A percentile compares a stretch with the other conserved stretches of the same genome.
Evolutionary conservation across 2,113 vertebrate species (phyloP).

Genomic region (Dolichotis patagonum): DNA sequence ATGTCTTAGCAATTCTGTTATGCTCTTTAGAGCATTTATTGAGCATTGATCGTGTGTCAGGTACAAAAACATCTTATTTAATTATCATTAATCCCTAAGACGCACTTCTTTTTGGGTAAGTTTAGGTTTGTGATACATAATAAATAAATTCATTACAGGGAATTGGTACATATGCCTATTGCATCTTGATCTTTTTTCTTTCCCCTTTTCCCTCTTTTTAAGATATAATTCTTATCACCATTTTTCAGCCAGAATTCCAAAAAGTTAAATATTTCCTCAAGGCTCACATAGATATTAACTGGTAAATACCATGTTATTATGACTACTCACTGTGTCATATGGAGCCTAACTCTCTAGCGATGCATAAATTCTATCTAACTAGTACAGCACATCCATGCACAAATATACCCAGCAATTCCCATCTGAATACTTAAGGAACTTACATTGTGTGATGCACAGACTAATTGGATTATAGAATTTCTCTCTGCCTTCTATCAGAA

Average conservation of each 20-base stretch:
- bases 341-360: neutral
- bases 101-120: neutral
- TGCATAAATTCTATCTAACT: neutral
- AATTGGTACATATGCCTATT: neutral
- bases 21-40: neutral
- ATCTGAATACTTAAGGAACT: neutral
- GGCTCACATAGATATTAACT: neutral
- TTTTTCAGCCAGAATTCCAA: conserved; percentile 7
- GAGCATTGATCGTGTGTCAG: neutral
- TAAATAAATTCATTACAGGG: neutral
- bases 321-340: neutral
- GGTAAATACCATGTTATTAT: neutral
- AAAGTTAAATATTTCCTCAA: neutral
- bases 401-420: neutral
- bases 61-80: neutral
- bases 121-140: neutral
- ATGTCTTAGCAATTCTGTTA: neutral
- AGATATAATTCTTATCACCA: neutral
- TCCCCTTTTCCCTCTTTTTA: neutral
- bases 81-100: neutral
- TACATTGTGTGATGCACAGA: neutral
- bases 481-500: neutral
- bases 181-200: neutral
- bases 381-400: neutral
- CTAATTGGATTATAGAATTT: neutral